A percentile compares a stretch with the other conserved stretches of the same genome.
Evolutionary conservation across 1,140 invertebrate genomes (phyloP).

Genomic region (Copidosoma floridanum): DNA sequence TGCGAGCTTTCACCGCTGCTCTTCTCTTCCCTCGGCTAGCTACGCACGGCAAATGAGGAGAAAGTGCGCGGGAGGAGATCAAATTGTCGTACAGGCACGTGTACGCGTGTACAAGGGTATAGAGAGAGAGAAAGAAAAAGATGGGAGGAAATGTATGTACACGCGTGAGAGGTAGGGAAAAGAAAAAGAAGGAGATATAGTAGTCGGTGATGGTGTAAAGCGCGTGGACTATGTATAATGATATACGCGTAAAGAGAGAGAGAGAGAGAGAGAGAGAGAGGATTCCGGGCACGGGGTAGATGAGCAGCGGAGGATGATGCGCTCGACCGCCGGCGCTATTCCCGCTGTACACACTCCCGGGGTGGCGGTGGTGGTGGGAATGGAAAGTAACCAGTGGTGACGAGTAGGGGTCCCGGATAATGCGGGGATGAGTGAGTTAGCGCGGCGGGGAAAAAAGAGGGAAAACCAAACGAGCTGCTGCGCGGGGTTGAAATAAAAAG

Average conservation of each 20-base stretch:
- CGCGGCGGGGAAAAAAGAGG: constrained; percentile 29
- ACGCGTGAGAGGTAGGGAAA: too few relatives aligned
- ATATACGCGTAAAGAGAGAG: too few relatives aligned
- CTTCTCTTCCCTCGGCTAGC: too few relatives aligned
- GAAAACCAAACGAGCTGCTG: constrained; percentile 21
- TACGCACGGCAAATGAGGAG: too few relatives aligned
- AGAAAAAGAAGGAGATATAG: too few relatives aligned
- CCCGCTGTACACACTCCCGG: neutral
- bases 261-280: neutral
- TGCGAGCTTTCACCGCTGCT: too few relatives aligned
- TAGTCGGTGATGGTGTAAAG: too few relatives aligned
- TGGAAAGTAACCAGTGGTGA: constrained; percentile 31
- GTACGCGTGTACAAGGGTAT: neutral
- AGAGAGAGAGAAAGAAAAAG: too few relatives aligned
- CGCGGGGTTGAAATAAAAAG: constrained; percentile 26
- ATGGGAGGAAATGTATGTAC: too few relatives aligned
- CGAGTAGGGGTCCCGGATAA: constrained; percentile 35
- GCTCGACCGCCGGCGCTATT: neutral
- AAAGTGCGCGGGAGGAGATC: neutral
- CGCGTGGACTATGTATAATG: too few relatives aligned
- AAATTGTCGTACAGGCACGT: too few relatives aligned
- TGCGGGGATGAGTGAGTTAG: constrained; percentile 39
- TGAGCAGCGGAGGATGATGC: constrained; percentile 3
- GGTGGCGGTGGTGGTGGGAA: constrained; percentile 33
- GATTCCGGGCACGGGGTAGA: neutral